A percentile compares a stretch with the other conserved stretches of the same genome.
These are phyloP conservation scores for Gymnocephalus cernua DNA, from an alignment of 2,113 vertebrate species.

Conservation along the genomic window DNA sequence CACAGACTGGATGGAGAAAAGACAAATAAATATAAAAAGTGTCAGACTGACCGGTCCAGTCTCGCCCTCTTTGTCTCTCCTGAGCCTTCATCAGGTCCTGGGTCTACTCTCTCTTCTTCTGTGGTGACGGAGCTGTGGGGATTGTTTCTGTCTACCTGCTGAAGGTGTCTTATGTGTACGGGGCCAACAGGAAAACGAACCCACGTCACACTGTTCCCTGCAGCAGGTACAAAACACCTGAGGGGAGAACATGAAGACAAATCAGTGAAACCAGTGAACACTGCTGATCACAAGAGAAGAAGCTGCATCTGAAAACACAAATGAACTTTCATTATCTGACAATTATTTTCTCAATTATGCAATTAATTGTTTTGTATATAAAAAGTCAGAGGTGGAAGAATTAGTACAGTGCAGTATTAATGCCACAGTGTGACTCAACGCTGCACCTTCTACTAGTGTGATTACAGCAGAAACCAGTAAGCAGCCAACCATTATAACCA, in stretches of 20 bases:
- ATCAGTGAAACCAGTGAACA: too few relatives aligned
- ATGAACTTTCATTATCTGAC: too few relatives aligned
- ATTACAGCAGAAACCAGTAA: neutral
- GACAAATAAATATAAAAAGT: neutral
- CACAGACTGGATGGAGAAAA: too few relatives aligned
- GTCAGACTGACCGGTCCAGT: conserved; percentile 31
- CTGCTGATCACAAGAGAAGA: too few relatives aligned
- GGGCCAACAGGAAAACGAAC: conserved; percentile 43
- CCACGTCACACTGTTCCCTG: conserved; percentile 8
- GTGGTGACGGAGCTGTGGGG: conserved; percentile 25
- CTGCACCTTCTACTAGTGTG: too few relatives aligned
- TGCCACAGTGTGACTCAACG: too few relatives aligned
- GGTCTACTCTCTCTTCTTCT: conserved; percentile 37
- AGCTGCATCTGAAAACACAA: too few relatives aligned
- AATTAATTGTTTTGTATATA: too few relatives aligned
- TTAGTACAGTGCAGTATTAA: too few relatives aligned
- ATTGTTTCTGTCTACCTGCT: conserved; percentile 1
- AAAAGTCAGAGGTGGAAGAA: too few relatives aligned
- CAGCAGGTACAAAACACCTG: conserved; percentile 53
- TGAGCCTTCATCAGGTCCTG: neutral
- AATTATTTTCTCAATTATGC: too few relatives aligned
- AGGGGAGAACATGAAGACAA: neutral
- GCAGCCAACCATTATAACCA: neutral
- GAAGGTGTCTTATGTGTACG: neutral
- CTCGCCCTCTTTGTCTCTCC: conserved; percentile 36